Evolutionary conservation across 2,888 invertebrate genomes (phyloP).

Genomic region (Pollenia amentaria): DNA sequence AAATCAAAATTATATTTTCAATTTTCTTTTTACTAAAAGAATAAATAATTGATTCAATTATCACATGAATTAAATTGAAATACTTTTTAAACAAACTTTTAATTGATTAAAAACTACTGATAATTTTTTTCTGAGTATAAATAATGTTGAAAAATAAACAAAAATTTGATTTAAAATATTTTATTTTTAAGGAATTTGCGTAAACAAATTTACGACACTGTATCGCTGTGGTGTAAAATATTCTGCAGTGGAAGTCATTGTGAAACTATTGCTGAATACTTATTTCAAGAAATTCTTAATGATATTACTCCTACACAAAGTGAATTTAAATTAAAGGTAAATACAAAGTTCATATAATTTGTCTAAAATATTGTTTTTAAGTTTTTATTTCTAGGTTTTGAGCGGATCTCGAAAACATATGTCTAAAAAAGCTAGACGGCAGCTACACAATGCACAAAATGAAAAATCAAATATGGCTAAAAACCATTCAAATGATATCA

Average conservation of each 20-base stretch:
- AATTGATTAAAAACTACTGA: too few relatives aligned
- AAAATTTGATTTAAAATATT: background rate
- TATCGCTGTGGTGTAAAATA: constrained; percentile 78
- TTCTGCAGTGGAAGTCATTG: constrained; percentile 77
- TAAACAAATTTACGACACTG: constrained; percentile 76
- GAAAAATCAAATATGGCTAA: constrained; percentile 78
- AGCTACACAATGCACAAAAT: constrained; percentile 80
- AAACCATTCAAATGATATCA: constrained; percentile 76
- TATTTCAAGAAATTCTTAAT: constrained; percentile 77
- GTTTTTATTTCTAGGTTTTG: constrained; percentile 75
- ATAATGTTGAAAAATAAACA: too few relatives aligned
- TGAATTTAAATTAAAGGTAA: constrained; percentile 78
- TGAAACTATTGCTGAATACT: constrained; percentile 77
- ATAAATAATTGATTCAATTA: too few relatives aligned
- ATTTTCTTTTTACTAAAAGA: too few relatives aligned
- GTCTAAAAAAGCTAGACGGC: constrained; percentile 81
- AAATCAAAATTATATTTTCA: too few relatives aligned
- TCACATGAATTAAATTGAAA: too few relatives aligned
- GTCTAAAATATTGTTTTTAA: background rate
- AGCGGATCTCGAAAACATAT: constrained; percentile 79
- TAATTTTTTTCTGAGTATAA: too few relatives aligned
- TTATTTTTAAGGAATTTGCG: constrained; percentile 74
- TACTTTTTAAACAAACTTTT: too few relatives aligned
- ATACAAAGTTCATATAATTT: background rate
- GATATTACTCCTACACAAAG: constrained; percentile 78